phyloP scores from a whole-genome alignment of 2,888 invertebrate genomes.

The Chymomyza procnemis region DNA sequence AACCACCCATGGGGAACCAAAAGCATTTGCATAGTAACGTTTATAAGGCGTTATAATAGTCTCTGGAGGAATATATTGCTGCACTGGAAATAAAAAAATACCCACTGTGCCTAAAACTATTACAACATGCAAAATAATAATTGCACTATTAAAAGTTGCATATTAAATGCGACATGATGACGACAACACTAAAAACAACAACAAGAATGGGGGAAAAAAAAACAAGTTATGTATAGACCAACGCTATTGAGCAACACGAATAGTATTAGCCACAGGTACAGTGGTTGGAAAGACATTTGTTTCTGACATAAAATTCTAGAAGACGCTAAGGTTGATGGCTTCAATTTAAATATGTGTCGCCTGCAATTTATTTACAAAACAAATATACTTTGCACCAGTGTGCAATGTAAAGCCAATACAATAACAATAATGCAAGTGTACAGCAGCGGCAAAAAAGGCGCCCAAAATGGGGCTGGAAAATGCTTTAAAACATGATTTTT shows the following conservation, averaged over 20 bases:
- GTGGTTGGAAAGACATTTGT: neutral
- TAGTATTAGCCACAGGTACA: conserved; percentile 20
- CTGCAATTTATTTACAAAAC: too few relatives aligned
- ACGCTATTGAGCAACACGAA: conserved; percentile 47
- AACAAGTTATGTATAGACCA: conserved; percentile 50
- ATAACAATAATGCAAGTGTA: neutral
- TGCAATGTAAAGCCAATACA: neutral
- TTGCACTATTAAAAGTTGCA: conserved; percentile 71
- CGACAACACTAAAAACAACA: conserved; percentile 25
- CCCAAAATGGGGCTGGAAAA: conserved; percentile 35
- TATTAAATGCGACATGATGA: conserved; percentile 63
- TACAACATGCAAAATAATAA: conserved; percentile 72
- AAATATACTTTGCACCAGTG: too few relatives aligned
- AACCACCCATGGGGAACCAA: neutral
- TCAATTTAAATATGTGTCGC: too few relatives aligned
- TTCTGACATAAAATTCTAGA: too few relatives aligned
- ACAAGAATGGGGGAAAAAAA: conserved; percentile 20
- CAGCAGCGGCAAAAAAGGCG: neutral
- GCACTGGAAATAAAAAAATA: neutral
- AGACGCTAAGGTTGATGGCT: too few relatives aligned
- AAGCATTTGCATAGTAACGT: neutral
- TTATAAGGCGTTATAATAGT: too few relatives aligned
- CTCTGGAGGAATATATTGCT: neutral
- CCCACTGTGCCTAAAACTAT: conserved; percentile 34
- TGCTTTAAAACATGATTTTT: conserved; percentile 48